Conservation (phyloP, 2,113 vertebrate species). For the Mellivora capensis region DNA sequence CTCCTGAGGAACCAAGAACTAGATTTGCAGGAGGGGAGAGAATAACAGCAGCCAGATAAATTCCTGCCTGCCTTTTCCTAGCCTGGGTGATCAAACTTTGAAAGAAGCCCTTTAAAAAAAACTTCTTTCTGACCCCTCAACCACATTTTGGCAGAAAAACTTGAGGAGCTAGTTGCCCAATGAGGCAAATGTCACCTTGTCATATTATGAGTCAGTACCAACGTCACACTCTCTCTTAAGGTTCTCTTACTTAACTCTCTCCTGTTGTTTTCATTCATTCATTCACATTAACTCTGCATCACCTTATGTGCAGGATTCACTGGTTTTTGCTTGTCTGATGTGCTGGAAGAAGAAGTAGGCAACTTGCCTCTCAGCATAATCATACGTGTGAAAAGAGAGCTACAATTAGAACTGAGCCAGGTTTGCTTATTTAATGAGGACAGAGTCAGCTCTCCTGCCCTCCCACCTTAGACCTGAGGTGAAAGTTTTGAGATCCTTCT, state of each 20-base stretch:
- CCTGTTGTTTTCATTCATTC: not conserved
- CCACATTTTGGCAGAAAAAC: not conserved
- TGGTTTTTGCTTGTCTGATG: not conserved
- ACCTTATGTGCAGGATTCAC: not conserved
- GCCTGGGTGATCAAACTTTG: not conserved
- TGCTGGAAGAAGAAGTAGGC: not conserved
- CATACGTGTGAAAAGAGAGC: not conserved
- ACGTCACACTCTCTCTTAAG: not conserved
- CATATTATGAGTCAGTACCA: not conserved
- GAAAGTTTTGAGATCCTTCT: constrained; percentile 1
- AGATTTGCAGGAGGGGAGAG: not conserved
- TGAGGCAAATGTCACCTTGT: not conserved
- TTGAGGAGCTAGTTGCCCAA: not conserved
- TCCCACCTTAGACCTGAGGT: not conserved
- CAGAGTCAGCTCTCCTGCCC: not conserved
- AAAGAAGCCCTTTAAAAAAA: not conserved
- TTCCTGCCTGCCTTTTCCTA: not conserved
- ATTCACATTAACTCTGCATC: not conserved
- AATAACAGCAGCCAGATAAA: not conserved
- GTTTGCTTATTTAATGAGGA: constrained; percentile 14
- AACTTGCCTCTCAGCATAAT: not conserved
- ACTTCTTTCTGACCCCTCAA: not conserved
- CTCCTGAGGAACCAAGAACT: not conserved
- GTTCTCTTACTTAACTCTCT: not conserved
- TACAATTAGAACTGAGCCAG: not conserved